Base-by-base conservation (phyloP, 2,113 vertebrate species). In the Thalassarche chlororhynchos region DNA sequence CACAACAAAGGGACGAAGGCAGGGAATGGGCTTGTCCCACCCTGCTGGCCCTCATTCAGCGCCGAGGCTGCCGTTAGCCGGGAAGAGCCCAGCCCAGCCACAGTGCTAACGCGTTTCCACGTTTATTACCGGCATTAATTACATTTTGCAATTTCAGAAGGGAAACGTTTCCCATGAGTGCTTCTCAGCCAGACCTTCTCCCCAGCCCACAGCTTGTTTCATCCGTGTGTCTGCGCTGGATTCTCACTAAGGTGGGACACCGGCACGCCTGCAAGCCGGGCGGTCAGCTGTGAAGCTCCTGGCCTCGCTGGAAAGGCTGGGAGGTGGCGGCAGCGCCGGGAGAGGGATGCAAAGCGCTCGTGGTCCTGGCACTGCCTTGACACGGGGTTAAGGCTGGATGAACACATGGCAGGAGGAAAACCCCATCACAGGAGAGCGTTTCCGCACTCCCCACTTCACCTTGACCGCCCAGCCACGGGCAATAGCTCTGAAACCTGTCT, bases 11-110 rank as follows among this genome's bases (percentile, higher is more conserved):
- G 40, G 47, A 13, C 2, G 18, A 81, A 68, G 69, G 40, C 62
- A 55, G 31, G 17, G 21, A 87, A 42, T 4, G n/a, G 40, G 15
- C 21, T 34, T 24, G 7, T 81, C 60, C 60, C 31, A 66, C 26
- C 46, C 4, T 1, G 0, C n/a, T 12, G 29, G 29, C 29, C 42
- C 40, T 52, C 20, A 23, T 6, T 32, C 1, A 3, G 38, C 6
- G 10, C 44, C 0, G 2, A 29, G 44, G 52, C 42, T 74, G 75
- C 17, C 1, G 2, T 34, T 26, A 74, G 34, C 54, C 6, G 1
- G 54, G 26, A 20, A 62, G 29, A 76, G 54, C n/a, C 13, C 70
- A 55, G 55, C 55, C 47, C 76, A 17, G 61, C 61, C 6, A 0
- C 52, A 47, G 34, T 52, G 20, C 52, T 74, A 62, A 62, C 0